phyloP scores from a whole-genome alignment of 1,140 invertebrate genomes.

The Drosophila seguyi region DNA sequence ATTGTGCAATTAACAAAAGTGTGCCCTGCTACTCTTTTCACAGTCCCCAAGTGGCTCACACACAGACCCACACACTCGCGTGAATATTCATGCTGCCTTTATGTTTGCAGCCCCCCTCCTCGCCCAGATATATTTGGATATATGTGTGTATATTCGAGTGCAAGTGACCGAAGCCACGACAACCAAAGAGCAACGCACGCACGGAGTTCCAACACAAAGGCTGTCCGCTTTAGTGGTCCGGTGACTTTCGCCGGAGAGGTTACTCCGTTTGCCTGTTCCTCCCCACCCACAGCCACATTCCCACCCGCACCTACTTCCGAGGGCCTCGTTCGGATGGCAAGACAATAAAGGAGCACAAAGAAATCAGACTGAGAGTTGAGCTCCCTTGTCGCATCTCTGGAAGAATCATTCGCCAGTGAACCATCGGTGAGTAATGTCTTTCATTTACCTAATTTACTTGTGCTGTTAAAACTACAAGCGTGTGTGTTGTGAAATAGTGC shows the following conservation, averaged over 20 bases:
- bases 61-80: slow-evolving; percentile 3
- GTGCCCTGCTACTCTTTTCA: slow-evolving; percentile 41
- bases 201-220: slow-evolving; percentile 63
- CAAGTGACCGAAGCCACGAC: slow-evolving; percentile 57
- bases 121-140: not conserved
- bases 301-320: slow-evolving; percentile 14
- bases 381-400: slow-evolving; percentile 41
- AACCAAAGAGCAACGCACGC: slow-evolving; percentile 67
- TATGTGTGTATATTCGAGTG: slow-evolving; percentile 17
- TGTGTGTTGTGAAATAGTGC: slow-evolving; percentile 7
- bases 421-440: slow-evolving; percentile 34
- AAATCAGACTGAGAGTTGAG: slow-evolving; percentile 14
- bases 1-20: slow-evolving; percentile 73
- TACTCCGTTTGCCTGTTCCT: slow-evolving; percentile 10
- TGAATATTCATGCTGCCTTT: slow-evolving; percentile 56
- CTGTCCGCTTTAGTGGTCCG: slow-evolving; percentile 52
- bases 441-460: slow-evolving; percentile 30
- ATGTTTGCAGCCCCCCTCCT: slow-evolving; percentile 61
- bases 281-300: slow-evolving; percentile 33
- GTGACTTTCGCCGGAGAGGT: slow-evolving; percentile 63
- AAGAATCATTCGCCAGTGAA: slow-evolving; percentile 19
- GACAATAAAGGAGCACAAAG: slow-evolving; percentile 64
- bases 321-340: slow-evolving; percentile 23
- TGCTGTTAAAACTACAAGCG: slow-evolving; percentile 15
- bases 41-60: slow-evolving; percentile 23